Conservation (phyloP, 1,140 invertebrate genomes). For the Ctenoplectra terminalis region DNA sequence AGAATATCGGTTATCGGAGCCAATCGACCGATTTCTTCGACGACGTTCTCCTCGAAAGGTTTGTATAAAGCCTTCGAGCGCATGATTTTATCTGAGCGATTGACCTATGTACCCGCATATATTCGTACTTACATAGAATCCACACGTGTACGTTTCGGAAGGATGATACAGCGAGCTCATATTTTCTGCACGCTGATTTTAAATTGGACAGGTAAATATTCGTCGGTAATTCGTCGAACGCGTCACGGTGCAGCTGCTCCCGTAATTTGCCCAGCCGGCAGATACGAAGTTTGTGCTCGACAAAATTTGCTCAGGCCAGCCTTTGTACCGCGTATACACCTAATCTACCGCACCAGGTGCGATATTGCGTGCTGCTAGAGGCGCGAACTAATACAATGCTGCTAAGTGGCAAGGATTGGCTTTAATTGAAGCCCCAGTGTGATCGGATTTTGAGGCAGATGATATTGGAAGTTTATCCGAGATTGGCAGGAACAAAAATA, state of each 20-base stretch:
- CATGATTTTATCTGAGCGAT: background rate
- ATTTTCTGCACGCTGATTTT: slow-evolving; percentile 6
- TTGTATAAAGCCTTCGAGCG: background rate
- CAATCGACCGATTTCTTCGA: slow-evolving; percentile 19
- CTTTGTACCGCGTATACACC: slow-evolving; percentile 59
- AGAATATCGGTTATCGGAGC: slow-evolving; percentile 21
- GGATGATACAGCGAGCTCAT: slow-evolving; percentile 5
- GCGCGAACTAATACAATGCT: slow-evolving; percentile 38
- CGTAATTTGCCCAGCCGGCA: slow-evolving; percentile 43
- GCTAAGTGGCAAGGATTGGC: slow-evolving; percentile 49
- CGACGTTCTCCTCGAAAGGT: slow-evolving; percentile 17
- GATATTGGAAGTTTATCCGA: too few species aligned
- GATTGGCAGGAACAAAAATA: background rate
- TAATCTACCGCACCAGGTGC: slow-evolving; percentile 54
- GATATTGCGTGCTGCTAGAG: slow-evolving; percentile 59
- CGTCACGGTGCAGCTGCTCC: slow-evolving; percentile 29
- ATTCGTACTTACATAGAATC: too few species aligned
- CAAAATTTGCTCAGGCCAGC: slow-evolving; percentile 61
- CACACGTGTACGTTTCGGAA: background rate
- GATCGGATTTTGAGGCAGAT: slow-evolving; percentile 14
- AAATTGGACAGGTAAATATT: slow-evolving; percentile 19
- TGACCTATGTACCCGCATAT: background rate
- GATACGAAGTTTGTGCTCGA: slow-evolving; percentile 44
- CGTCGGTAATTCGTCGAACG: slow-evolving; percentile 24
- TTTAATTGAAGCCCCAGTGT: slow-evolving; percentile 56